Evolutionary conservation across 2,113 vertebrate genomes (phyloP).

Genomic region (Pristiophorus japonicus): DNA sequence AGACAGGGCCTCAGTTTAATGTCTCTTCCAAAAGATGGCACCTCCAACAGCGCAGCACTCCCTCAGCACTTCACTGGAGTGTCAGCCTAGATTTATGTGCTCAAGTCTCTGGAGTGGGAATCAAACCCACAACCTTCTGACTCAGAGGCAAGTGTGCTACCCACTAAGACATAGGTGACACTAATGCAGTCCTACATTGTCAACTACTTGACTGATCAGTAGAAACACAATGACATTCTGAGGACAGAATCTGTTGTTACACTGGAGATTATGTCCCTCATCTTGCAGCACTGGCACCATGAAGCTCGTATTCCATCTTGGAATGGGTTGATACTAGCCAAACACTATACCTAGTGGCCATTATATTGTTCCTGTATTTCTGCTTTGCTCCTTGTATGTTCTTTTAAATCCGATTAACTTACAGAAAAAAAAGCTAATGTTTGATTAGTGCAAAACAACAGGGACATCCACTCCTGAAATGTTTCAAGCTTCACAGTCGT

Average conservation of each 20-base stretch:
- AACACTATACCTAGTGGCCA: no score
- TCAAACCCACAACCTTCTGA: no score
- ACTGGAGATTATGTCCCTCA: no score
- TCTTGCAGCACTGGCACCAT: neutral
- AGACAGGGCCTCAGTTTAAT: no score
- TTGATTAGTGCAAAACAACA: neutral
- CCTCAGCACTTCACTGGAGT: no score
- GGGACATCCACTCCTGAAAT: neutral
- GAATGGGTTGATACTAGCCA: neutral
- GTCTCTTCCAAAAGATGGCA: no score
- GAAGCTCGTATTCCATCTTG: neutral
- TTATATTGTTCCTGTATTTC: no score
- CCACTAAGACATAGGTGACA: no score
- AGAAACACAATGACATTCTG: neutral
- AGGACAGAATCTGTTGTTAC: neutral
- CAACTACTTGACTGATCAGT: neutral
- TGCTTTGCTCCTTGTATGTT: neutral
- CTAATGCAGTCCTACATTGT: neutral
- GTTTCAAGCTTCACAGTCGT: neutral
- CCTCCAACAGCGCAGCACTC: no score
- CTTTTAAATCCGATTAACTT: neutral
- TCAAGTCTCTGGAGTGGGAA: no score
- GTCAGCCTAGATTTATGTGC: no score
- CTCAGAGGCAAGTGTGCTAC: no score
- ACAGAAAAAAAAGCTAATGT: neutral